Evolutionary conservation across 2,888 invertebrate species (phyloP).

Genomic region (Unio pictorum): DNA sequence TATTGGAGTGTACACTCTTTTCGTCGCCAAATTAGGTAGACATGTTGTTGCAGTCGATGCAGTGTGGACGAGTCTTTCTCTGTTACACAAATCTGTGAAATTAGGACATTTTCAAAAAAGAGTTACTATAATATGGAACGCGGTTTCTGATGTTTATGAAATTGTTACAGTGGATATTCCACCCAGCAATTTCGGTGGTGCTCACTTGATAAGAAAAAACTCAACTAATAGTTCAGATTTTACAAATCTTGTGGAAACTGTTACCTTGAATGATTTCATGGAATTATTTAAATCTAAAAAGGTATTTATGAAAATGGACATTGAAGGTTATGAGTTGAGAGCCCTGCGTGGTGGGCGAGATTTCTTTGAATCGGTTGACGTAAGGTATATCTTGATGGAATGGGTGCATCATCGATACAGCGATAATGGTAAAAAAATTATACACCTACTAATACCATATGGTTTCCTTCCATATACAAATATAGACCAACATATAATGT

Average conservation of each 20-base stretch:
- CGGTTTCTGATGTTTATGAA: conserved; percentile 40
- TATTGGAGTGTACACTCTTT: conserved; percentile 47
- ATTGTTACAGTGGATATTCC: conserved; percentile 32
- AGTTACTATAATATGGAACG: conserved; percentile 45
- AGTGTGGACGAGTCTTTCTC: conserved; percentile 25
- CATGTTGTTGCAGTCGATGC: conserved; percentile 42
- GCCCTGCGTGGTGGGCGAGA: conserved; percentile 34
- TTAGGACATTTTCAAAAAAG: conserved; percentile 22
- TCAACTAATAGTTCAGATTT: too few species aligned
- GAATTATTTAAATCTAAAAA: conserved; percentile 23
- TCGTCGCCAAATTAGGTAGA: conserved; percentile 38
- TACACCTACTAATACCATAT: conserved; percentile 35
- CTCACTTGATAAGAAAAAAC: conserved; percentile 2
- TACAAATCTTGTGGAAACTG: conserved; percentile 24
- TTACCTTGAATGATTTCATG: conserved; percentile 47
- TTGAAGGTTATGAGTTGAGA: conserved; percentile 52
- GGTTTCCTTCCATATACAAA: conserved; percentile 48
- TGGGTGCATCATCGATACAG: conserved; percentile 49
- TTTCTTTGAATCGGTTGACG: conserved; percentile 48
- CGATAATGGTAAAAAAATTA: conserved; percentile 32
- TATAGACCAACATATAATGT: conserved; percentile 10
- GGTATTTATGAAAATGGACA: conserved; percentile 58
- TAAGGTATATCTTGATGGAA: conserved; percentile 55
- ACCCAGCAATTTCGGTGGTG: conserved; percentile 45
- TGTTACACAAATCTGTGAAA: conserved; percentile 30